Evolutionary conservation across 1,140 invertebrate species (phyloP), one percentile per base, ranked within the genome.

Genomic region (Yoshiicerus persimilis): DNA sequence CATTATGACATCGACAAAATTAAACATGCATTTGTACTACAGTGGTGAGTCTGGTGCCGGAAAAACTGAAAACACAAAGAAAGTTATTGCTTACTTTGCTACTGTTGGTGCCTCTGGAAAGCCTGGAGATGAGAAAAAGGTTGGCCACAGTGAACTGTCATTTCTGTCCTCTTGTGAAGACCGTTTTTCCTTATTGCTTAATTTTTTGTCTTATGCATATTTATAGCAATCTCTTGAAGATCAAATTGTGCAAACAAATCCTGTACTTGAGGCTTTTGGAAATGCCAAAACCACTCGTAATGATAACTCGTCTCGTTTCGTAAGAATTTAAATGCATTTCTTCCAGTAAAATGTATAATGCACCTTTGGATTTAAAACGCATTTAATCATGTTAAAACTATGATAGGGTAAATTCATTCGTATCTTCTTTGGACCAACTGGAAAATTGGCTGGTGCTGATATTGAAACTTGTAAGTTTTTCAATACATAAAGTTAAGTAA

Each of bases 341-440:
- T 16, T 56, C 11, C 39, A 38, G 41, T 20, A 84, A 20, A 38
- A 84, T 32, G 23, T 38, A 84, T 41, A 41, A 41, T 8, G 13
- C 13, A 13, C 39, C 39, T 13, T n/a, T n/a, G n/a, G n/a, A n/a
- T n/a, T n/a, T n/a, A n/a, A n/a, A n/a, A n/a, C n/a, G 13, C 13
- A 30, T 32, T 32, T 77, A 9, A 30, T 77, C 70, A 77, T 77
- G 1, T 66, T 20, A 25, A 23, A 62, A 2, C 20, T 62, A 11
- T 62, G 4, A 98, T 97, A 98, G 97, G 97, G 97, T 97, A 98
- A 99, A 97, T 99, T 99, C 96, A 99, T 99, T 95, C 97, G 99
- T 96, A 99, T 99, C 93, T 98, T 99, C 94, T 99, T 99, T 36
- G 85, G 85, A 4, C 97, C 97, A 88, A 96, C 96, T 94, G 99